Percentiles rank a stretch among this genome's conserved stretches.
Conservation (phyloP, 1,140 invertebrate species). For the Bombus superbus region DNA sequence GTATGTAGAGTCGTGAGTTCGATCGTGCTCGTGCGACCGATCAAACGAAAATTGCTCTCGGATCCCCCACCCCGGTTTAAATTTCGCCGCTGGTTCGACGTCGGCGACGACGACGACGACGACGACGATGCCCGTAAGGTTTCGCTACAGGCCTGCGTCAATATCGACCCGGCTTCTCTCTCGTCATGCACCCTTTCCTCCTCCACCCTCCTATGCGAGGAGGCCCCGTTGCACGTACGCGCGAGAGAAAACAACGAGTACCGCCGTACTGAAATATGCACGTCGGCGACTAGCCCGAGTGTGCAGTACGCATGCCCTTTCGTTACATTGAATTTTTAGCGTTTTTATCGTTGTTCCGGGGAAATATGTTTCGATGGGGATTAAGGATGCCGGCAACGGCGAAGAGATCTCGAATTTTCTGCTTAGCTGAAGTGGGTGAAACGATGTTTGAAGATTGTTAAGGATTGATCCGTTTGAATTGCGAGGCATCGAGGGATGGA, state of each 20-base stretch:
- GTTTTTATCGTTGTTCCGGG: neutral
- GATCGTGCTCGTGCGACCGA: constrained; percentile 13
- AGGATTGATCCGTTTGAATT: too few species aligned
- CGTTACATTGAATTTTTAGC: neutral
- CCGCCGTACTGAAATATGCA: constrained; percentile 46
- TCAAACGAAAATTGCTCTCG: constrained; percentile 22
- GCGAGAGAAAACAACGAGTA: constrained; percentile 37
- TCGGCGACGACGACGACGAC: constrained; percentile 35
- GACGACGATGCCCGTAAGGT: constrained; percentile 46
- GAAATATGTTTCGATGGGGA: neutral
- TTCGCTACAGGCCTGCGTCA: constrained; percentile 57
- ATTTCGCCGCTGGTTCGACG: constrained; percentile 45
- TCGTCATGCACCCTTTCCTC: constrained; percentile 56
- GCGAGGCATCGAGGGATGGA: too few species aligned
- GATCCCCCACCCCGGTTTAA: neutral
- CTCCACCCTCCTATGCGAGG: neutral
- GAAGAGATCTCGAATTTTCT: neutral
- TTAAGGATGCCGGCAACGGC: neutral
- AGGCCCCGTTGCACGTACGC: constrained; percentile 66
- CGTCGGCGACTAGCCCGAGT: neutral
- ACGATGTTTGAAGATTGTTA: neutral
- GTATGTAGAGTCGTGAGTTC: too few species aligned
- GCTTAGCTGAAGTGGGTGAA: neutral
- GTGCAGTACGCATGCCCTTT: neutral
- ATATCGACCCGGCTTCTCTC: constrained; percentile 60